Conservation (phyloP, 2,888 invertebrate genomes). For the Xestia ashworthii region DNA sequence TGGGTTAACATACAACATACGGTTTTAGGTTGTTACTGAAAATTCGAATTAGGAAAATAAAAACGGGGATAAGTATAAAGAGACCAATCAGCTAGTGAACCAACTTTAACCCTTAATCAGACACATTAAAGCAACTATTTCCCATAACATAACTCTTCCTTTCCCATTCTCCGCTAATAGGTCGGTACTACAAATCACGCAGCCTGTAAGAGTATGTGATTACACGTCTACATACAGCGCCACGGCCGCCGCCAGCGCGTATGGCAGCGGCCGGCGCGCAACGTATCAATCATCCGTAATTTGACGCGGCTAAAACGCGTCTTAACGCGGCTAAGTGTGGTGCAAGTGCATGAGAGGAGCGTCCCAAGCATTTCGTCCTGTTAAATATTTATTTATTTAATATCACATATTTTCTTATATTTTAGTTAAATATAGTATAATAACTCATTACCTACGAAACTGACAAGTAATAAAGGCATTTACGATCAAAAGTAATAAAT, state of each 20-base stretch:
- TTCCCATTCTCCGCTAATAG: background rate
- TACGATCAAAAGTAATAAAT: background rate
- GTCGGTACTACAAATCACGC: slow-evolving; percentile 33
- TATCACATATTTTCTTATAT: background rate
- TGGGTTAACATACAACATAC: background rate
- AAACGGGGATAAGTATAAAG: background rate
- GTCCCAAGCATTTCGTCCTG: background rate
- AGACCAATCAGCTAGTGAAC: no score
- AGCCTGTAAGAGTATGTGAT: slow-evolving; percentile 48
- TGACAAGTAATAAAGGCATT: background rate
- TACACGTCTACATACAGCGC: slow-evolving; percentile 32
- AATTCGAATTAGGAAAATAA: background rate
- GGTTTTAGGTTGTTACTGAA: slow-evolving; percentile 16
- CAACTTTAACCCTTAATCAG: background rate
- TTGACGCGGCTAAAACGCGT: slow-evolving; percentile 72
- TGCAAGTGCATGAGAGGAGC: slow-evolving; percentile 17
- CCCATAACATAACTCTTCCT: background rate
- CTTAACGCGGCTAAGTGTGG: slow-evolving; percentile 33
- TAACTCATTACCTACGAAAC: background rate
- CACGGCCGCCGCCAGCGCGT: slow-evolving; percentile 7
- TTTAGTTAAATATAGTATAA: background rate
- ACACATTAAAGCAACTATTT: background rate
- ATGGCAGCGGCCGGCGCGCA: slow-evolving; percentile 54
- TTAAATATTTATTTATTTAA: background rate
- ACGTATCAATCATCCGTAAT: slow-evolving; percentile 78